These are phyloP conservation scores for Morone chrysops DNA, from an alignment of 2,113 vertebrate species.

Conservation along the genomic window DNA sequence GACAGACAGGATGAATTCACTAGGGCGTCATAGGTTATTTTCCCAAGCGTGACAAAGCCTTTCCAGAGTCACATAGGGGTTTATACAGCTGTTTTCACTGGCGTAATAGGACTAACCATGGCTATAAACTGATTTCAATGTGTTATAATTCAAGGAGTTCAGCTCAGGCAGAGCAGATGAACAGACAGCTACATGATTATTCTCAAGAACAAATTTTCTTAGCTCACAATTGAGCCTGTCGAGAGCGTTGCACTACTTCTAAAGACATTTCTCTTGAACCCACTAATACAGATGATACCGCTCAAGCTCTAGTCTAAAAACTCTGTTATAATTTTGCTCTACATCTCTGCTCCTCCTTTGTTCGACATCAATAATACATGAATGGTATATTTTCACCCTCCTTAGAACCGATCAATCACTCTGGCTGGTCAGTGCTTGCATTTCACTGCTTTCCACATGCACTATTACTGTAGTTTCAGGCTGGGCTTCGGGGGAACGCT, in stretches of 20 bases:
- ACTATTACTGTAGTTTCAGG: constrained; percentile 43
- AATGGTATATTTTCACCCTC: constrained; percentile 70
- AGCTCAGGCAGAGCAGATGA: background rate
- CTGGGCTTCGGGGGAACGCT: constrained; percentile 13
- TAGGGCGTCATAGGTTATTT: background rate
- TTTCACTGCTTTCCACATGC: constrained; percentile 43
- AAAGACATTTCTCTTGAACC: constrained; percentile 17
- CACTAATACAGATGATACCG: background rate
- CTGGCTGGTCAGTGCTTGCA: constrained; percentile 30
- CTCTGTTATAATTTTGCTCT: constrained; percentile 41
- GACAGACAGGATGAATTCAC: background rate
- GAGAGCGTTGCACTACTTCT: background rate
- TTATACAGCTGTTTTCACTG: background rate
- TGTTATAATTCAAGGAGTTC: background rate
- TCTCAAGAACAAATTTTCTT: background rate
- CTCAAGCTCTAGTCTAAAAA: constrained; percentile 16
- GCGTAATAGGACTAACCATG: background rate
- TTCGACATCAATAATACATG: constrained; percentile 76
- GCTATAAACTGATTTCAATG: background rate
- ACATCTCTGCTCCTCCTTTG: constrained; percentile 44
- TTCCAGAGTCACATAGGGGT: too few species aligned
- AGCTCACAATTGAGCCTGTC: background rate
- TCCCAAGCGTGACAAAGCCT: background rate
- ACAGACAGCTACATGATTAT: background rate
- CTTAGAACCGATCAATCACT: constrained; percentile 74